A percentile compares a stretch with the other conserved stretches of the same genome.
Conservation (phyloP, 2,888 invertebrate species). For the Hirtodrosophila duncani region DNA sequence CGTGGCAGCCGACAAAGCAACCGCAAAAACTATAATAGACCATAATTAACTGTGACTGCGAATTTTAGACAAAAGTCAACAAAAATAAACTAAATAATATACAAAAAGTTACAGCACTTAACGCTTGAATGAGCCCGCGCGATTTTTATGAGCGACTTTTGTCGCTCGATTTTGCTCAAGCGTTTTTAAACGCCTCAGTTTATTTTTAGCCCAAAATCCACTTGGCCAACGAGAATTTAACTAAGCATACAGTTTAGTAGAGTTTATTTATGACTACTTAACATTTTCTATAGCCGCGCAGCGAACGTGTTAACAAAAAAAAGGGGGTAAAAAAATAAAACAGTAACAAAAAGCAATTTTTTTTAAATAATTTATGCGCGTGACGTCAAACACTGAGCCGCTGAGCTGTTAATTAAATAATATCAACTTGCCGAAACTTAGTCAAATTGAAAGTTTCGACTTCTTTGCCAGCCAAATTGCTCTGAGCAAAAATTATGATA, state of each 20-base stretch:
- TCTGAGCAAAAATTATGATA: conserved; percentile 1
- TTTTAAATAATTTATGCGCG: conserved; percentile 54
- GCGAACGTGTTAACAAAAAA: conserved; percentile 55
- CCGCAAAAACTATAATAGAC: conserved; percentile 23
- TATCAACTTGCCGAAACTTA: conserved; percentile 44
- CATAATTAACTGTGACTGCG: conserved; percentile 22
- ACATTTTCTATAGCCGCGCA: conserved; percentile 38
- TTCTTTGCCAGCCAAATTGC: background rate
- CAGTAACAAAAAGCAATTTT: conserved; percentile 19
- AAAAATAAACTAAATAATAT: conserved; percentile 23
- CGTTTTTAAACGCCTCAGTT: conserved; percentile 21
- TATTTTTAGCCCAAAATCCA: conserved; percentile 22
- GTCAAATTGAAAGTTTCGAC: conserved; percentile 32
- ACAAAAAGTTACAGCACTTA: conserved; percentile 48
- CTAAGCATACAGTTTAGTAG: conserved; percentile 53
- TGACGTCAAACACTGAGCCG: conserved; percentile 56
- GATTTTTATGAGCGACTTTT: background rate
- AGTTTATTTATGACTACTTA: conserved; percentile 68
- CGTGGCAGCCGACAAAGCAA: conserved; percentile 13
- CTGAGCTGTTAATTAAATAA: conserved; percentile 56
- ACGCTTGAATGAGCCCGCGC: conserved; percentile 24
- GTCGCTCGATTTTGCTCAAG: conserved; percentile 15
- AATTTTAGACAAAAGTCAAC: conserved; percentile 7
- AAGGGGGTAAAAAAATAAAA: conserved; percentile 17
- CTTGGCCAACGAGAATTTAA: conserved; percentile 28